phyloP scores from a whole-genome alignment of 1,140 invertebrate genomes.

The Caligus rogercresseyi region DNA sequence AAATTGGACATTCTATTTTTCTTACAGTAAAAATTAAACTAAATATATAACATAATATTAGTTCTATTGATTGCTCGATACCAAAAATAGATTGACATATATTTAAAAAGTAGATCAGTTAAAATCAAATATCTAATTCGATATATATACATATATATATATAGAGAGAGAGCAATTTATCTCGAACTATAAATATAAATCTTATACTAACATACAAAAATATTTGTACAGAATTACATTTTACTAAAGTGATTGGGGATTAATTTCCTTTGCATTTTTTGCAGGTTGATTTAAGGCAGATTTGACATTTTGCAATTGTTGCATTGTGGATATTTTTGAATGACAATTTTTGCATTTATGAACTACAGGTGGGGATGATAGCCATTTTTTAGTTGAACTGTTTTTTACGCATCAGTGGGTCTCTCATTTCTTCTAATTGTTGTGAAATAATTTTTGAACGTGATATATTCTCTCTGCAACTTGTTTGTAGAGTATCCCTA shows the following conservation, averaged over 20 bases:
- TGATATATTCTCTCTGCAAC: not conserved
- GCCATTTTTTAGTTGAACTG: not conserved
- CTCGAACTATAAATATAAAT: no score
- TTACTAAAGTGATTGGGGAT: not conserved
- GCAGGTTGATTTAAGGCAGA: not conserved
- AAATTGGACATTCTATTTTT: no score
- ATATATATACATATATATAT: no score
- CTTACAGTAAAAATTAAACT: no score
- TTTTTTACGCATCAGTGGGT: not conserved
- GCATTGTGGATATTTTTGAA: not conserved
- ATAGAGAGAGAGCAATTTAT: no score
- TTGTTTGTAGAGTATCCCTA: not conserved
- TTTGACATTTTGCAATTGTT: not conserved
- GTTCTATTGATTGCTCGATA: no score
- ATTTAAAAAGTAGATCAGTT: no score
- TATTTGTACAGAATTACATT: not conserved
- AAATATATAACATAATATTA: no score
- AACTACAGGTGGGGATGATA: not conserved
- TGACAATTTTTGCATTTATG: not conserved
- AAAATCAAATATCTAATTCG: no score
- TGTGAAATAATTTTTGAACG: not conserved
- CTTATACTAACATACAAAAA: no score
- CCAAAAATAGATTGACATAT: no score
- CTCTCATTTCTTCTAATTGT: not conserved
- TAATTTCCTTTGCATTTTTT: constrained; percentile 1